Evolutionary conservation across 2,888 invertebrate genomes (phyloP).

Genomic region (Ashinkailepas kermadecensis): DNA sequence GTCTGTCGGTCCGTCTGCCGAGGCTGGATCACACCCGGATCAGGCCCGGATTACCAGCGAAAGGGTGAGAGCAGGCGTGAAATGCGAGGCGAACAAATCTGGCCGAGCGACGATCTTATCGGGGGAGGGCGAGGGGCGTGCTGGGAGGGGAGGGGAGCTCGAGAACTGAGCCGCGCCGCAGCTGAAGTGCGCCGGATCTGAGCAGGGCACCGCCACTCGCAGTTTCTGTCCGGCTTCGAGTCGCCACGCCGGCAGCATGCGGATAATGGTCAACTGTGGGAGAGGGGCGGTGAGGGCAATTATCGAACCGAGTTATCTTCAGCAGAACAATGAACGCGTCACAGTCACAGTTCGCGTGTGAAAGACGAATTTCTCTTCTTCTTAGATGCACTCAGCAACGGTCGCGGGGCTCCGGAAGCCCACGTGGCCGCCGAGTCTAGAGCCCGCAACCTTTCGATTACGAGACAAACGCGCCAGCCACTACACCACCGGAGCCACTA

Average conservation of each 20-base stretch:
- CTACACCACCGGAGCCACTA: too few relatives aligned
- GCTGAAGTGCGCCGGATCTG: neutral
- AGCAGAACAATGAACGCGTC: too few relatives aligned
- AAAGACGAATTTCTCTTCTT: too few relatives aligned
- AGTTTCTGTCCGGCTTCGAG: neutral
- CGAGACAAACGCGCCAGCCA: too few relatives aligned
- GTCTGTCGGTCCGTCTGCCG: too few relatives aligned
- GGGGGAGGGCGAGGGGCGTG: neutral
- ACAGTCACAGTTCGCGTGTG: too few relatives aligned
- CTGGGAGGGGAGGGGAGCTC: neutral
- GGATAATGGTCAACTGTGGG: neutral
- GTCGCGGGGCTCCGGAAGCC: too few relatives aligned
- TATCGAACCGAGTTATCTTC: too few relatives aligned
- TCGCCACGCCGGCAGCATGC: neutral
- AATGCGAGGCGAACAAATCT: slow-evolving; percentile 17
- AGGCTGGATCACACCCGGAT: neutral
- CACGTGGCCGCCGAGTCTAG: too few relatives aligned
- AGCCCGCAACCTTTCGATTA: too few relatives aligned
- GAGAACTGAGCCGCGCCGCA: neutral
- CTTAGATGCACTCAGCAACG: too few relatives aligned
- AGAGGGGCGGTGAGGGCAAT: neutral
- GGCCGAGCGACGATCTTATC: neutral
- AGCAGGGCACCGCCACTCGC: too few relatives aligned
- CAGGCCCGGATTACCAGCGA: neutral
- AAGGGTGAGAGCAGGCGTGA: slow-evolving; percentile 17